Percentiles rank a stretch among this genome's conserved stretches.
Conservation (phyloP, 2,113 vertebrate genomes). For the Ctenomys sociabilis region DNA sequence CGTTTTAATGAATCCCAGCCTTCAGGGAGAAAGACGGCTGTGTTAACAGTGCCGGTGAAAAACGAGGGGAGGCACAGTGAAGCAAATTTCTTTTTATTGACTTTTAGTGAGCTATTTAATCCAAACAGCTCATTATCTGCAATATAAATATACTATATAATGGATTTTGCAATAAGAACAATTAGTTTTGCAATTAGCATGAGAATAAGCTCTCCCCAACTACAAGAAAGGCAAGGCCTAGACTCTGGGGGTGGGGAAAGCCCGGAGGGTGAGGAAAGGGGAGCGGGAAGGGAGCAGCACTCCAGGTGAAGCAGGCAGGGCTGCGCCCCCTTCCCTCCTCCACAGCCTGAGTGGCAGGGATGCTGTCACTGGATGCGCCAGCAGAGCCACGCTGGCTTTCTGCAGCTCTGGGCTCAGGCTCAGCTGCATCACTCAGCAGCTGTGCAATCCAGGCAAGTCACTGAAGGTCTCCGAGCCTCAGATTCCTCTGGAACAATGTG, state of each 20-base stretch:
- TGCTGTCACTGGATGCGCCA: not conserved
- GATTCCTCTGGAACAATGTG: not conserved
- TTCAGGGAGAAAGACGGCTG: constrained; percentile 82
- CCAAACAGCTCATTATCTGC: constrained; percentile 89
- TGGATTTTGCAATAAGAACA: constrained; percentile 89
- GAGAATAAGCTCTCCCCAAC: constrained; percentile 84
- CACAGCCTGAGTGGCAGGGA: not conserved
- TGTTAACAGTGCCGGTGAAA: constrained; percentile 85
- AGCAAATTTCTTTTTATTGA: constrained; percentile 91
- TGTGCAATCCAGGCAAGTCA: constrained; percentile 39
- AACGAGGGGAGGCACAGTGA: constrained; percentile 87
- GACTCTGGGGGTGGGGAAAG: constrained; percentile 38
- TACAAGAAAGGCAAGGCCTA: constrained; percentile 78
- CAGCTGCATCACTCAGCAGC: not conserved
- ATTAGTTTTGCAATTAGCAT: constrained; percentile 90
- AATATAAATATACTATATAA: constrained; percentile 87
- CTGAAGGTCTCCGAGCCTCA: not conserved
- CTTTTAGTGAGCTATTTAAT: constrained; percentile 90
- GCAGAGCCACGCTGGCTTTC: not conserved
- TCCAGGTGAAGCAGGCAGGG: constrained; percentile 30
- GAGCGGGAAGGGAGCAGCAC: not conserved
- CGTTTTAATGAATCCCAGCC: constrained; percentile 82
- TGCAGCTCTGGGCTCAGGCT: not conserved
- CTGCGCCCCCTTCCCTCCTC: accelerated
- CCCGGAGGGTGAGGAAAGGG: too few species aligned